A percentile compares a stretch with the other conserved stretches of the same genome.
Evolutionary conservation across 2,797 vertebrate species (phyloP).

Genomic region (Myiotriccus ornatus): DNA sequence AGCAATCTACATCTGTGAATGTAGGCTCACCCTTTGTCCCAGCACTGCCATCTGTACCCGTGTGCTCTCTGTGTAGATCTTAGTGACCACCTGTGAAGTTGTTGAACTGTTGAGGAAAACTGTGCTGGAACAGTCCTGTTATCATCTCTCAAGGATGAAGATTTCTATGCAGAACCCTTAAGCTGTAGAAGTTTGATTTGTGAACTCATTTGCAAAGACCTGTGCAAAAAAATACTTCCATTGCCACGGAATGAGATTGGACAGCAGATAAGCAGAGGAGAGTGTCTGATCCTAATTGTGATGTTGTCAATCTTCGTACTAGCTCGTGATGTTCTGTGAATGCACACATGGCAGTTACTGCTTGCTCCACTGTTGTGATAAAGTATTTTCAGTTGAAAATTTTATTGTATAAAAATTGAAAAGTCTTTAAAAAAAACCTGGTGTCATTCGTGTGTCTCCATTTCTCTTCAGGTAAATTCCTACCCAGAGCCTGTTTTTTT

Average conservation of each 20-base stretch:
- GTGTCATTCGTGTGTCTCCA: not conserved
- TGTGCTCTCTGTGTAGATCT: not conserved
- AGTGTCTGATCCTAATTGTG: not conserved
- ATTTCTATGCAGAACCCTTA: not conserved
- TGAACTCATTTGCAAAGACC: not conserved
- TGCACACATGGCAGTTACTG: conserved; percentile 21
- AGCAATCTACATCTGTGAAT: not conserved
- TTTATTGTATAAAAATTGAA: conserved; percentile 46
- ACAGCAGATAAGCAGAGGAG: not conserved
- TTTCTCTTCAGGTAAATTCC: not conserved
- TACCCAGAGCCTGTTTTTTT: not conserved
- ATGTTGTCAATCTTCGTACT: not conserved
- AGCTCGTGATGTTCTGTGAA: not conserved
- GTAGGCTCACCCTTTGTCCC: not conserved
- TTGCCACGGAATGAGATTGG: not conserved
- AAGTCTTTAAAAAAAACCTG: not conserved
- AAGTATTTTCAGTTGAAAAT: conserved; percentile 39
- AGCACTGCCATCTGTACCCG: not conserved
- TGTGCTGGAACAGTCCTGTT: not conserved
- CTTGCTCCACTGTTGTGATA: conserved; percentile 38
- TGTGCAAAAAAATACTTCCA: not conserved
- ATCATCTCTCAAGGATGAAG: not conserved
- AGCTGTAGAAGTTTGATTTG: not conserved
- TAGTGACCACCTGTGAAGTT: not conserved
- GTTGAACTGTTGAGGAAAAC: not conserved